These are phyloP conservation scores for Caenorhabditis sinica DNA, from an alignment of 2,888 invertebrate species.

Conservation along the genomic window DNA sequence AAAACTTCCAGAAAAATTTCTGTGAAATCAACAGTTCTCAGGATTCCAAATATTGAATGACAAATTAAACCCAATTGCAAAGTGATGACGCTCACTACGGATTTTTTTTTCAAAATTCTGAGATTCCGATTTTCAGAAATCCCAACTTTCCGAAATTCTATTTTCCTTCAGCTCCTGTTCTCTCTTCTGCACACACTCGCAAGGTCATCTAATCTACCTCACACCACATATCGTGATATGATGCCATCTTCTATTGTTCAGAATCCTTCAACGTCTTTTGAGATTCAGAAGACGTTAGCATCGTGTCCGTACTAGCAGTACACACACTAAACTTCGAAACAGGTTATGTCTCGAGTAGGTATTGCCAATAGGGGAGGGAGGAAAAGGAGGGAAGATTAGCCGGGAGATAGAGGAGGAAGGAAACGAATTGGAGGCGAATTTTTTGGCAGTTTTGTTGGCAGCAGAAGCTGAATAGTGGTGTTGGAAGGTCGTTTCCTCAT, in stretches of 20 bases:
- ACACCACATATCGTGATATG: no score
- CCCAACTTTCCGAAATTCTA: neutral
- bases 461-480: neutral
- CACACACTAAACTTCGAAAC: constrained; percentile 4
- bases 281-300: neutral
- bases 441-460: constrained; percentile 12
- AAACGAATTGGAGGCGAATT: neutral
- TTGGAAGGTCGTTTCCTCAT: neutral
- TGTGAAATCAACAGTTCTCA: no score
- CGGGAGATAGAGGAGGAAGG: constrained; percentile 30
- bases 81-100: no score
- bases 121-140: neutral
- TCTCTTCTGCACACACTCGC: no score
- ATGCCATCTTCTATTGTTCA: no score
- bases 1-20: no score
- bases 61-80: no score
- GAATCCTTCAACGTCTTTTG: neutral
- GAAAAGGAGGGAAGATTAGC: constrained; percentile 50
- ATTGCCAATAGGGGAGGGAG: constrained; percentile 12
- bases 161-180: no score
- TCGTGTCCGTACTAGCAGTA: neutral
- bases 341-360: constrained; percentile 34
- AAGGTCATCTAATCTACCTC: no score
- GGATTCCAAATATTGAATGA: no score
- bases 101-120: neutral